A percentile compares a stretch with the other conserved stretches of the same genome.
Conservation (phyloP, 2,888 invertebrate genomes). For the Drosophila testacea region DNA sequence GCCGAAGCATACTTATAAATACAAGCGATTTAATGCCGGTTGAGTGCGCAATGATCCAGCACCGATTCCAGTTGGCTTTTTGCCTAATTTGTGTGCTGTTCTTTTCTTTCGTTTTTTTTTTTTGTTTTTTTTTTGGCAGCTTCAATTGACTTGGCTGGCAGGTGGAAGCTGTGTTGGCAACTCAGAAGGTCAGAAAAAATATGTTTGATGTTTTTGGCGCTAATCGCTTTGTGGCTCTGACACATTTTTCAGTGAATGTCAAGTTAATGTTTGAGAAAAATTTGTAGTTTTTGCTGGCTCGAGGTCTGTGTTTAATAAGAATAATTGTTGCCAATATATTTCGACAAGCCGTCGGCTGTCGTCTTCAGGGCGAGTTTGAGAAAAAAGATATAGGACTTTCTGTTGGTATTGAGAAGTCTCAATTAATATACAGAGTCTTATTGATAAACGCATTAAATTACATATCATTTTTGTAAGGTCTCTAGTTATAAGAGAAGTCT, state of each 20-base stretch:
- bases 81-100: constrained; percentile 60
- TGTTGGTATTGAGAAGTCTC: too few relatives aligned
- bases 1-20: constrained; percentile 31
- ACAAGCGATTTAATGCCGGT: constrained; percentile 66
- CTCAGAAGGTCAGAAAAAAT: constrained; percentile 32
- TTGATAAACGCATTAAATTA: too few relatives aligned
- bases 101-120: not conserved
- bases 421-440: too few relatives aligned
- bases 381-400: too few relatives aligned
- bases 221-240: constrained; percentile 36
- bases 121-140: constrained; percentile 1
- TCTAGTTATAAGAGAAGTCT: too few relatives aligned
- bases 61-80: constrained; percentile 36
- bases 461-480: too few relatives aligned
- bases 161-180: constrained; percentile 9
- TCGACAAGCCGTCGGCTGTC: too few relatives aligned
- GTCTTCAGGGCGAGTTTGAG: too few relatives aligned
- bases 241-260: constrained; percentile 21
- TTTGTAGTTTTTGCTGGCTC: too few relatives aligned
- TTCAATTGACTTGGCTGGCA: constrained; percentile 13
- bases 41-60: constrained; percentile 65
- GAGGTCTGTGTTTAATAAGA: too few relatives aligned
- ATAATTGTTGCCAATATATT: too few relatives aligned
- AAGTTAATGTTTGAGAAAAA: not conserved
- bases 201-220: constrained; percentile 48